Conservation (phyloP, 2,113 vertebrate genomes). For the Lathamus discolor region DNA sequence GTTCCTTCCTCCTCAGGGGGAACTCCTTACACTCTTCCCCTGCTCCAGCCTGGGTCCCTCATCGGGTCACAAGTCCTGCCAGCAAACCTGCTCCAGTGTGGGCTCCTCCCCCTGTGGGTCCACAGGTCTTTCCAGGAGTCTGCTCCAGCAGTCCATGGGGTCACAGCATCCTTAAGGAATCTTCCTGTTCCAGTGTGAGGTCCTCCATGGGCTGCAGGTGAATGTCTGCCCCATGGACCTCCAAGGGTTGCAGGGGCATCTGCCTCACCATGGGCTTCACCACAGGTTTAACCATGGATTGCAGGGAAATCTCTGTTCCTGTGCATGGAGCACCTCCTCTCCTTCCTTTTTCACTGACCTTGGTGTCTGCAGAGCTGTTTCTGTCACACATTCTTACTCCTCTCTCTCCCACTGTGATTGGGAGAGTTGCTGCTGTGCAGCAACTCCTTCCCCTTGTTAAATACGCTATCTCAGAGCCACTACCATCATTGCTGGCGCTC, state of each 20-base stretch:
- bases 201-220: background rate
- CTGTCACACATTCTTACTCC: background rate
- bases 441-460: background rate
- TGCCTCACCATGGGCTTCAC: background rate
- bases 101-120: fast-evolving
- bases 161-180: background rate
- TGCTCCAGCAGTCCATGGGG: background rate
- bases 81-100: background rate
- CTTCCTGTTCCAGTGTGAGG: background rate
- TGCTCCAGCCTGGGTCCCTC: background rate
- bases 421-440: background rate
- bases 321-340: background rate
- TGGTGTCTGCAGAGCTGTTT: background rate
- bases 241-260: background rate
- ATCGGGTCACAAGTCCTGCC: background rate
- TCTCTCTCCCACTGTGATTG: background rate
- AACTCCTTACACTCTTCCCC: background rate
- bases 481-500: background rate
- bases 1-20: background rate
- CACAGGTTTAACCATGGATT: background rate
- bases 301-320: background rate
- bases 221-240: background rate
- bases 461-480: background rate
- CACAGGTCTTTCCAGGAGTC: background rate
- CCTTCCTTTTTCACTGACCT: background rate